Evolutionary conservation across 1,140 invertebrate genomes (phyloP), one percentile per base, ranked within the genome.

Genomic region (Hestina assimilis): DNA sequence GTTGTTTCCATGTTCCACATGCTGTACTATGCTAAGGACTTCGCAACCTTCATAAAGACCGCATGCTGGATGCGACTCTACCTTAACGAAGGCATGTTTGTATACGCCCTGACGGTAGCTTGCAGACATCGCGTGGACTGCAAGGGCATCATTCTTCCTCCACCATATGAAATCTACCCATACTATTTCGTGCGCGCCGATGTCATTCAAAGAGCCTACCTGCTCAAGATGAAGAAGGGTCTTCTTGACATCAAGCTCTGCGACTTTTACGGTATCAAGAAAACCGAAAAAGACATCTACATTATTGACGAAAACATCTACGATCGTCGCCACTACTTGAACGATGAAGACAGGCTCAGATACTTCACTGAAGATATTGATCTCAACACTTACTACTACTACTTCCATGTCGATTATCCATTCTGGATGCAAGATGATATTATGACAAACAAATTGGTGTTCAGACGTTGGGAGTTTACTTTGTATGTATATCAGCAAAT

Each of bases 331-430:
- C 59, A 83, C 48, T 59, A 64, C 51, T 53, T 89, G 11, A 84
- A 74, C 50, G 60, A 77, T 3, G 75, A 88, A 38, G 77, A 84
- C 64, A 75, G 79, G 7, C 52, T 94, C 17, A 89, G 91, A 53
- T 94, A 94, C 65, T 93, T 93, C 69, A 90, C 91, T 15, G 93
- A 94, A 79, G 93, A 94, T 66, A 90, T 94, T 62, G 93, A 92
- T 17, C 80, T 93, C 24, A 94, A 93, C 63, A 86, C 90, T 3
- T 93, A 91, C 75, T 93, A 93, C 80, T 93, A 92, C 82, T 92
- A 93, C 77, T 90, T 92, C 87, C 92, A 93, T 51, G 75, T 91
- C 57, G 88, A 92, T 26, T 92, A 92, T 77, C 92, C 93, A 41
- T 92, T 91, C 89, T 93, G 91, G 91, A 75, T 93, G 70, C 89